A percentile compares a stretch with the other conserved stretches of the same genome.
These are phyloP conservation scores for Netelia inedita DNA, from an alignment of 2,888 invertebrate genomes.

Conservation along the genomic window DNA sequence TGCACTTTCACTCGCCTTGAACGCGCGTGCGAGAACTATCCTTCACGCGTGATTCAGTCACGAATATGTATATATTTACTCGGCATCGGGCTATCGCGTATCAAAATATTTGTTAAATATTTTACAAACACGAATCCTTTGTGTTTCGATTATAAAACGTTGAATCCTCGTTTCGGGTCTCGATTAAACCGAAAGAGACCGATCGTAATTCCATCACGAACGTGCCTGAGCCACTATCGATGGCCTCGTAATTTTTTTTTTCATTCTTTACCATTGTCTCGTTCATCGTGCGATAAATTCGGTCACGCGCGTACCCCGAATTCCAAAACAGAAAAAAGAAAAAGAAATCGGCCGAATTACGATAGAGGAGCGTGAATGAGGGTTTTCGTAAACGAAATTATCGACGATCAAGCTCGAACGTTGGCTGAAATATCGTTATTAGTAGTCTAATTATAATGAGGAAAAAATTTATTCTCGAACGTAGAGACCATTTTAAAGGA, in stretches of 20 bases:
- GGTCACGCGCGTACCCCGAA: constrained; percentile 30
- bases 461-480: not conserved
- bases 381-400: not conserved
- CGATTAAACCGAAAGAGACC: too few relatives aligned
- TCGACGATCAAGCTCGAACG: not conserved
- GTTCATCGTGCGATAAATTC: constrained; percentile 43
- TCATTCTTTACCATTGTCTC: not conserved
- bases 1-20: constrained; percentile 84
- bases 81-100: not conserved
- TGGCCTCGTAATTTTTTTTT: not conserved
- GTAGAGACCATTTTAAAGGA: not conserved
- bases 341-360: constrained; percentile 3
- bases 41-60: constrained; percentile 70
- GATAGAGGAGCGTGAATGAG: not conserved
- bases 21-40: constrained; percentile 73
- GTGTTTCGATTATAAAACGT: too few relatives aligned
- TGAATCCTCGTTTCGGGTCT: too few relatives aligned
- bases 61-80: constrained; percentile 27
- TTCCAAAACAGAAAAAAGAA: constrained; percentile 1
- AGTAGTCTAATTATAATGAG: not conserved
- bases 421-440: too few relatives aligned
- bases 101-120: not conserved
- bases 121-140: too few relatives aligned
- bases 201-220: constrained; percentile 28
- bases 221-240: not conserved